Evolutionary conservation across 2,113 vertebrate species (phyloP), one percentile per base, ranked within the genome.

Genomic region (Noturus placidus): DNA sequence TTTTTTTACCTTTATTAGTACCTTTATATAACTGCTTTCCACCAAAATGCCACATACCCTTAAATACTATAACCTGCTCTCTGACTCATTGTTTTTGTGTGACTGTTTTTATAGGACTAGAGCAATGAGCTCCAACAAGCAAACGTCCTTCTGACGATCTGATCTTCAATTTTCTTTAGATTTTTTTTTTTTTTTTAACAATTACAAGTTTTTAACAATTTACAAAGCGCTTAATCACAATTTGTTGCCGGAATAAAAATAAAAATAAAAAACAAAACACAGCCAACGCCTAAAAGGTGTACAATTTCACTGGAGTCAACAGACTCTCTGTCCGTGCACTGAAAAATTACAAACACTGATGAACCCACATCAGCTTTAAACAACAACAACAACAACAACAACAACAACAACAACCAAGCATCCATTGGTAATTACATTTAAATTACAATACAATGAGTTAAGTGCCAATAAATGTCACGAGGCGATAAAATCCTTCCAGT

Each of bases 201-300:
- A 42, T 42, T 14, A 14, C 5, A 54, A 25, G 65, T 17, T 83
- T 77, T 25, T 76, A 85, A 88, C 69, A 91, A 89, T 87, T 84
- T 61, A 82, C 84, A 89, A 89, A 82, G 70, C 74, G 85, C 90
- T 93, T 93, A 93, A 90, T 94, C 91, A 92, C 88, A 89, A 77
- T 91, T 93, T 93, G 92, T 95, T 91, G 92, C 83, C 89, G 89
- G 92, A 83, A 19, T 10, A 15, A 50, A 52, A 59, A 91, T 38
- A 91, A 92, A 90, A 88, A 90, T 88, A n/a, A n/a, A n/a, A n/a
- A n/a, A n/a, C n/a, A n/a, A n/a, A n/a, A n/a, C n/a, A n/a, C 88
- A 91, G 95, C 93, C 96, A 96, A 96, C 95, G 94, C 96, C 95
- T 96, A 93, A 2, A 91, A 93, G 95, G 95, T 95, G 95, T 96